Percentiles rank a stretch among this genome's conserved stretches.
Conservation (phyloP, 2,797 vertebrate genomes). For the Paguma larvata region DNA sequence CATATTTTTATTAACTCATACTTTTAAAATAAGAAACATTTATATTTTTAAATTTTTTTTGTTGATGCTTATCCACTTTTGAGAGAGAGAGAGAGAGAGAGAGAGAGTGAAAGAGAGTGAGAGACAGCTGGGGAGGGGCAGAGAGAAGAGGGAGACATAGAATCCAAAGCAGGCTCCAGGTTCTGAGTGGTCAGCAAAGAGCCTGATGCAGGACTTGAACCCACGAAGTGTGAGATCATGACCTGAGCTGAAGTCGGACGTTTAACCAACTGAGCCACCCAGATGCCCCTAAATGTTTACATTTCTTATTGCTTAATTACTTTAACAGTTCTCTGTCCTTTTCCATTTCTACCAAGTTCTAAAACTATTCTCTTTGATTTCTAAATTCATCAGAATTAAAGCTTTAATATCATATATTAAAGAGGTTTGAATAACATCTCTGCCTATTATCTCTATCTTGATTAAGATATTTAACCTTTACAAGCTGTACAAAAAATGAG, state of each 20-base stretch:
- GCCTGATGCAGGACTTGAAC: too few relatives aligned
- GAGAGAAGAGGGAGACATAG: too few relatives aligned
- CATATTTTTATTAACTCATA: conserved; percentile 29
- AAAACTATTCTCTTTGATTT: conserved; percentile 4
- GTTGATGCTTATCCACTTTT: too few relatives aligned
- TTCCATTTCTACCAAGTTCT: conserved; percentile 9
- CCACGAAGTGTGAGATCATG: too few relatives aligned
- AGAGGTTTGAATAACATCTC: neutral
- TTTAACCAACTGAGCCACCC: too few relatives aligned
- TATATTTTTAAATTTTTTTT: neutral
- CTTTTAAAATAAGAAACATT: neutral
- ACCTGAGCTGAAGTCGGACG: too few relatives aligned
- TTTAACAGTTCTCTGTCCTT: neutral
- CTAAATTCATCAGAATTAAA: conserved; percentile 7
- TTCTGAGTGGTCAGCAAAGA: too few relatives aligned
- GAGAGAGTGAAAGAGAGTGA: too few relatives aligned
- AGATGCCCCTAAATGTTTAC: neutral
- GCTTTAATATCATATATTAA: neutral
- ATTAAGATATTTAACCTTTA: conserved; percentile 25
- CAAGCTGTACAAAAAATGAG: neutral
- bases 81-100: too few relatives aligned
- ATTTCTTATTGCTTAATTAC: neutral
- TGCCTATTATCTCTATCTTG: neutral
- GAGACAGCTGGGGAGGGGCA: too few relatives aligned
- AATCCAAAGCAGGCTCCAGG: too few relatives aligned